Conservation (phyloP, 23 tunicate genomes). For the Styela plicata region DNA sequence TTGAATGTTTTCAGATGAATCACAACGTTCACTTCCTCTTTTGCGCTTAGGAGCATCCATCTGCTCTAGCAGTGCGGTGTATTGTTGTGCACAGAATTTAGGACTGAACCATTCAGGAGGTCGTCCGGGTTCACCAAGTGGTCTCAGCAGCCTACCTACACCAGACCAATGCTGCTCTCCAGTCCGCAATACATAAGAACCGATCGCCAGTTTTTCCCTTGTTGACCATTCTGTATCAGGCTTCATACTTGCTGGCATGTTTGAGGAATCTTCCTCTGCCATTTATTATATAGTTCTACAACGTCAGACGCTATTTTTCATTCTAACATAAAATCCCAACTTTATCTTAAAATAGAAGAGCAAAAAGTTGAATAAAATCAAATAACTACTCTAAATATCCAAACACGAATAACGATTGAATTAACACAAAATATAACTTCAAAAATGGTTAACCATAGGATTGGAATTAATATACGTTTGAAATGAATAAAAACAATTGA, state of each 20-base stretch:
- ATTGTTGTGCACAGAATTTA: slow-evolving; percentile 85
- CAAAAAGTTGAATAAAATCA: too few species aligned
- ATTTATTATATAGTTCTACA: not conserved
- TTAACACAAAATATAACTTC: too few species aligned
- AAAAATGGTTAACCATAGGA: too few species aligned
- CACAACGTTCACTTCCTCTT: slow-evolving; percentile 44
- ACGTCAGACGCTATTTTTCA: too few species aligned
- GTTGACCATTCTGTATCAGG: slow-evolving; percentile 67
- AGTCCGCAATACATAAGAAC: slow-evolving; percentile 69
- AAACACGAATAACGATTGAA: too few species aligned
- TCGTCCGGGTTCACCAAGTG: slow-evolving; percentile 66
- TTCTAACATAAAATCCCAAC: too few species aligned
- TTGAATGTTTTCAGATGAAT: slow-evolving; percentile 38
- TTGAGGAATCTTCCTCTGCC: not conserved
- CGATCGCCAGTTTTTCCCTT: slow-evolving; percentile 71
- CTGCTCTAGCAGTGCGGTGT: slow-evolving; percentile 52
- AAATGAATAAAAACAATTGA: too few species aligned
- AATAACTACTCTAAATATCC: too few species aligned
- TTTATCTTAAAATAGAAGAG: too few species aligned
- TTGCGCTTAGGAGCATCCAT: slow-evolving; percentile 68
- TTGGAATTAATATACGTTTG: too few species aligned
- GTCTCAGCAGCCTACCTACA: slow-evolving; percentile 50
- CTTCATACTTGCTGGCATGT: not conserved
- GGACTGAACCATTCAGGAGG: slow-evolving; percentile 88
- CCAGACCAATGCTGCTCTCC: slow-evolving; percentile 94